phyloP scores from a whole-genome alignment of 30 jellyfish, hydroid and myxozoan species.

The Pseudorhiza aurosa region DNA sequence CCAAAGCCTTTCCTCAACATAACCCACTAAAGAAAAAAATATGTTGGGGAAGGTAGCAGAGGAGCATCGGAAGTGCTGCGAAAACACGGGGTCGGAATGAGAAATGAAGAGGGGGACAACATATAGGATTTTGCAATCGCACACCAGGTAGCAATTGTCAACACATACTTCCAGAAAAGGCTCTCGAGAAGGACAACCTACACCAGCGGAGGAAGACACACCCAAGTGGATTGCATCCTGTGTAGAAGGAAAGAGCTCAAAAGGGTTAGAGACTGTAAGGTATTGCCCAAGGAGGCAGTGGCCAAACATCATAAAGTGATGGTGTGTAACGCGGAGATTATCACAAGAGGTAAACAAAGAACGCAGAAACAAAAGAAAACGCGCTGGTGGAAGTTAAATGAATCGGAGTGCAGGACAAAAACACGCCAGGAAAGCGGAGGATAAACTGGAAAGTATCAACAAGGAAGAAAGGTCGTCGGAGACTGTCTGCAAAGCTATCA shows the following conservation, averaged over 20 bases:
- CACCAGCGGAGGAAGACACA: conserved; percentile 4
- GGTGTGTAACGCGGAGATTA: too few species aligned
- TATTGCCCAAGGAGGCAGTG: not conserved
- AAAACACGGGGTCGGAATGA: too few species aligned
- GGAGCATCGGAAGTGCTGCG: too few species aligned
- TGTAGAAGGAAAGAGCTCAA: conserved; percentile 13
- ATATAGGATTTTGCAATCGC: conserved; percentile 26
- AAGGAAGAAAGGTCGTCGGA: too few species aligned
- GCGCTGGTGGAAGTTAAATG: conserved; percentile 23
- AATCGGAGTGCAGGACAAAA: not conserved
- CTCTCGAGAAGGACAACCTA: not conserved
- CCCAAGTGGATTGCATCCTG: conserved; percentile 13
- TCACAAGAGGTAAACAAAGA: too few species aligned
- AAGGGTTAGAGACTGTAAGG: not conserved
- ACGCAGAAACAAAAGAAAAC: not conserved
- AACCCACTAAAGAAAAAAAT: too few species aligned
- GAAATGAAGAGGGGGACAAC: too few species aligned
- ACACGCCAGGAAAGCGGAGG: too few species aligned
- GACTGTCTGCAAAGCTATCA: too few species aligned
- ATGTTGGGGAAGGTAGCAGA: too few species aligned
- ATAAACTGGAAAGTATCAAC: too few species aligned
- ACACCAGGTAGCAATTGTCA: not conserved
- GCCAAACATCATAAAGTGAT: conserved; percentile 5
- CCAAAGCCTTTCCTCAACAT: too few species aligned
- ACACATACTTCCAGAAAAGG: conserved; percentile 9